Conservation (phyloP, 1,140 invertebrate species). For the Pachypsylla venusta region DNA sequence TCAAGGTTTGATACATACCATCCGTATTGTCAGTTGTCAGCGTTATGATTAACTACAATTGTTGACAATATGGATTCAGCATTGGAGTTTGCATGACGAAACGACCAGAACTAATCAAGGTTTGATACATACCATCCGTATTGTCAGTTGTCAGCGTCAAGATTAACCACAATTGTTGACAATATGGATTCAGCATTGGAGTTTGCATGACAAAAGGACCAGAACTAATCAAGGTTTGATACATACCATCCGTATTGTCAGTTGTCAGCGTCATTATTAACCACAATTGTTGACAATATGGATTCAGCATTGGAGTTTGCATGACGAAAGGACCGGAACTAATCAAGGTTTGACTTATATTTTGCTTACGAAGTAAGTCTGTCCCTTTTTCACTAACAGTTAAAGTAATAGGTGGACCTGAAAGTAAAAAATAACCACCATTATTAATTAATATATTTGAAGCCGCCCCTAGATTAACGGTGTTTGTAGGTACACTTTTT, state of each 20-base stretch:
- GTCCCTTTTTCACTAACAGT: conserved; percentile 48
- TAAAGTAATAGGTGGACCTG: conserved; percentile 77
- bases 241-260: conserved; percentile 65
- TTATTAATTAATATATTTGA: no score
- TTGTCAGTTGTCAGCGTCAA: conserved; percentile 70
- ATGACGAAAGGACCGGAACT: conserved; percentile 73
- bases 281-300: conserved; percentile 88
- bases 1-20: no score
- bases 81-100: conserved; percentile 64
- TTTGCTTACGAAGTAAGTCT: conserved; percentile 32
- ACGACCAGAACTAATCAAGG: conserved; percentile 48
- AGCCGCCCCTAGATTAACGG: no score
- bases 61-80: conserved; percentile 77
- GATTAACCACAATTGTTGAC: conserved; percentile 86
- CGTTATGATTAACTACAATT: conserved; percentile 81
- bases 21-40: conserved; percentile 70
- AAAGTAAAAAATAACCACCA: conserved; percentile 13
- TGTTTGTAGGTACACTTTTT: no score
- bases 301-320: conserved; percentile 58
- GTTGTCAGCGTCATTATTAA: conserved; percentile 72
- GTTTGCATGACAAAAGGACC: conserved; percentile 73
- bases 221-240: no score
- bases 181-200: conserved; percentile 68
- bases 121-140: conserved; percentile 52
- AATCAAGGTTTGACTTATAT: conserved; percentile 41